Conservation (phyloP, 2,888 invertebrate genomes). For the Tricholauxania praeusta region DNA sequence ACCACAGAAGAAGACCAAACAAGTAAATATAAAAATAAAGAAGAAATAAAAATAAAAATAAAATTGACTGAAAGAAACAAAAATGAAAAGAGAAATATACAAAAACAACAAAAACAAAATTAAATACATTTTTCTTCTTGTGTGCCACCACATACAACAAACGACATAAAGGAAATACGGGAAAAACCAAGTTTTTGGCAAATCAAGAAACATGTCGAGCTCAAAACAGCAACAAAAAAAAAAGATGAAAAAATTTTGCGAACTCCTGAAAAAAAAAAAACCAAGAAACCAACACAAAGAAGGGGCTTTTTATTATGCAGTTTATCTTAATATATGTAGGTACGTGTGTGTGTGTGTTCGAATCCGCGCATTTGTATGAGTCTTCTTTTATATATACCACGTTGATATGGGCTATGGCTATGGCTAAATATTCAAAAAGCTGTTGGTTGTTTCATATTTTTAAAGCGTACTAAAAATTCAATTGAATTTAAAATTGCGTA, state of each 20-base stretch:
- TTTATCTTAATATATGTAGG: too few relatives aligned
- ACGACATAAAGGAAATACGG: conserved; percentile 13
- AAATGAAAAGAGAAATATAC: conserved; percentile 2
- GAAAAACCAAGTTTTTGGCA: conserved; percentile 30
- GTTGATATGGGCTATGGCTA: too few relatives aligned
- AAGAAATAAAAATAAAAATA: neutral
- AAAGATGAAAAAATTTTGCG: neutral
- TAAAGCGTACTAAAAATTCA: neutral
- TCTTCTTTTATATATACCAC: too few relatives aligned
- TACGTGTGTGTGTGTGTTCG: too few relatives aligned
- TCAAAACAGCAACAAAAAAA: too few relatives aligned
- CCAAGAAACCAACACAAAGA: too few relatives aligned
- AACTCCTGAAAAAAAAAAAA: neutral
- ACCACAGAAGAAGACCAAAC: conserved; percentile 36
- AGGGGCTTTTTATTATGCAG: too few relatives aligned
- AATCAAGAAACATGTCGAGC: conserved; percentile 25
- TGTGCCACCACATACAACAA: neutral
- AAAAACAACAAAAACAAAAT: conserved; percentile 14
- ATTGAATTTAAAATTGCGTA: neutral
- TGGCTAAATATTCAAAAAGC: too few relatives aligned
- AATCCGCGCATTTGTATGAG: too few relatives aligned
- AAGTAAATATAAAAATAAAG: neutral
- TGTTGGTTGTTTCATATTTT: neutral
- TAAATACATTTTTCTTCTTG: conserved; percentile 29
- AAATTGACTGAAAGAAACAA: neutral